Evolutionary conservation across 2,888 invertebrate species (phyloP).

Genomic region (Stenchaetothrips biformis): DNA sequence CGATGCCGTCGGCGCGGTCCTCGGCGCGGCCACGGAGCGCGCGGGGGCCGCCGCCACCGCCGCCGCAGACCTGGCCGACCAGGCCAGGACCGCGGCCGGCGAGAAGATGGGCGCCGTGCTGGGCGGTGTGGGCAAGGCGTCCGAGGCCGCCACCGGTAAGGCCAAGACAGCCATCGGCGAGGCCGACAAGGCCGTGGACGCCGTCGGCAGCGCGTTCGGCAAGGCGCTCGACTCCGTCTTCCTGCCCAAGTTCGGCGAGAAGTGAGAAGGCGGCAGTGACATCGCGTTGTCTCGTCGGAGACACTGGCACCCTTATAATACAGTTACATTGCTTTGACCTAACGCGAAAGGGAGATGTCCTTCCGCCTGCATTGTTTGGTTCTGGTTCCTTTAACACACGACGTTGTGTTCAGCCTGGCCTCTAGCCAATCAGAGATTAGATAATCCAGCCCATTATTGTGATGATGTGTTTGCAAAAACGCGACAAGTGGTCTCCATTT

Average conservation of each 20-base stretch:
- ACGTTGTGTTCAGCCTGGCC: too few species aligned
- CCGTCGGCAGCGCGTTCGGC: not conserved
- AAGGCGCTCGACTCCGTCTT: constrained; percentile 2
- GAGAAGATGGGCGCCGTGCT: constrained; percentile 12
- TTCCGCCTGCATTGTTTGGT: too few species aligned
- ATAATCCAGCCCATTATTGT: too few species aligned
- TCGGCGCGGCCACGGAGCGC: not conserved
- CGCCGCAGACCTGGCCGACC: constrained; percentile 6
- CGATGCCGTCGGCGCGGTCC: not conserved
- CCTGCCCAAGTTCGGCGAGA: constrained; percentile 13
- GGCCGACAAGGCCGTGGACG: not conserved
- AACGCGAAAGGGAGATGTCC: too few species aligned
- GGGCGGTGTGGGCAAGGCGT: not conserved
- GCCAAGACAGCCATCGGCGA: constrained; percentile 9
- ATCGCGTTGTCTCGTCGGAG: too few species aligned
- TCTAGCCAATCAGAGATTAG: too few species aligned
- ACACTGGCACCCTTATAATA: too few species aligned
- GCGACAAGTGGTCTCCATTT: too few species aligned
- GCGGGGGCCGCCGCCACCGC: not conserved
- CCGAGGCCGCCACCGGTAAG: constrained; percentile 7
- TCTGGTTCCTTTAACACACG: too few species aligned
- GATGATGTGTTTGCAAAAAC: too few species aligned
- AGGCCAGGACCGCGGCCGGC: constrained; percentile 1
- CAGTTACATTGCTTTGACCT: too few species aligned
- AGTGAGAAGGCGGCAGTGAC: not conserved